Base-by-base conservation (phyloP, 92 coral and sea anemone species). In the Siderastrea siderea region DNA sequence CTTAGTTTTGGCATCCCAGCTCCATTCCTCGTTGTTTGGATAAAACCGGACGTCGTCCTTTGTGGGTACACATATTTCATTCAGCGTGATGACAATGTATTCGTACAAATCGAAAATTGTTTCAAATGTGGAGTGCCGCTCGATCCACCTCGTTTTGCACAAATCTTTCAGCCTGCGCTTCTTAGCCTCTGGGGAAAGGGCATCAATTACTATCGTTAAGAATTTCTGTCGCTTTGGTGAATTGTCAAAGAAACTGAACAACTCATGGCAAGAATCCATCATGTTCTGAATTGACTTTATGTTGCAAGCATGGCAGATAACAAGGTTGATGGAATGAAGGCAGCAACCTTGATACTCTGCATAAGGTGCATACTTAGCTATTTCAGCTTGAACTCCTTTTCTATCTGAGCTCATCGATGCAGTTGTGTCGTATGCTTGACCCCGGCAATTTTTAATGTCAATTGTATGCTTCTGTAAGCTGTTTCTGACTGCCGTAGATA, bases 161-260 rank as follows among this genome's bases (percentile, higher is more conserved):
- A 92, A 90, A 79, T 92, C 67, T 88, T 92, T 92, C 87, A 84
- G 82, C 90, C 84, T 86, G 78, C 87, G 91, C 90, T 92, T 88
- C 90, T 81, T 92, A 90, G 69, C 89, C 83, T 92, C 91, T 68
- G 91, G 88, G 80, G 93, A 89, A 92, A 71, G 91, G 87, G 90
- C 92, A 93, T 91, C 88, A 77, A 91, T 83, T 80, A 88, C 89
- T 61, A 91, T 71, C 79, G 91, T 81, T 87, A 94, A 65, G 90
- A 91, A 91, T 82, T 83, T 88, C 92, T 94, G 96, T 83, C 92
- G 88, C 90, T 94, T 94, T 77, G 94, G 96, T 84, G 93, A 91
- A 82, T 94, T 94, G 94, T 93, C 96, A 88, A 93, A 93, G 84
- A 93, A 93, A 66, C 92, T 90, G 75, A 82, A 93, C 87, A 90